Evolutionary conservation across 2,113 vertebrate genomes (phyloP).

Genomic region (Saccopteryx leptura): DNA sequence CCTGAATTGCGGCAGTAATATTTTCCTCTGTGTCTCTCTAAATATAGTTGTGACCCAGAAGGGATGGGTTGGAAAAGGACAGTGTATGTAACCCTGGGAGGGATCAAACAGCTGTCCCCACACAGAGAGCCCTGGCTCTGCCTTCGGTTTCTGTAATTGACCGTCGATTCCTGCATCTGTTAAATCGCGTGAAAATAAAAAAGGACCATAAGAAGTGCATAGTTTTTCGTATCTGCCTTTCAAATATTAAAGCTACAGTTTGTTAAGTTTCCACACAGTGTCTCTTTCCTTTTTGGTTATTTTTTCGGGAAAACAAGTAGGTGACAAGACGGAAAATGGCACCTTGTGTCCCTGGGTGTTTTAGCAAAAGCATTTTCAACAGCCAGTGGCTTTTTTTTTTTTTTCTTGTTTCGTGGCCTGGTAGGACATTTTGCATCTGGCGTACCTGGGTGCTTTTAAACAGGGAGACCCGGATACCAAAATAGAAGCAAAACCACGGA

Average conservation of each 20-base stretch:
- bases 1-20: neutral
- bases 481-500: accelerated
- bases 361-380: neutral
- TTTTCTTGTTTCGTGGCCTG: neutral
- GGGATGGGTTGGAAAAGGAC: neutral
- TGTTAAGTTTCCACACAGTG: accelerated
- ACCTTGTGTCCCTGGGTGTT: neutral
- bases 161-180: neutral
- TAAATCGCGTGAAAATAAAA: conserved; percentile 22
- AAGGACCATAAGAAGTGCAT: neutral
- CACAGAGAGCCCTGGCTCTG: neutral
- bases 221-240: neutral
- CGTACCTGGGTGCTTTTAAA: neutral
- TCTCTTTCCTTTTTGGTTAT: neutral
- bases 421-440: neutral
- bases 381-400: too few relatives aligned
- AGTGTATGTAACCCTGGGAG: neutral
- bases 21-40: conserved; percentile 27
- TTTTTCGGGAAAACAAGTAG: neutral
- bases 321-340: neutral
- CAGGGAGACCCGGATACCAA: neutral
- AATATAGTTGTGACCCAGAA: conserved; percentile 22
- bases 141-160: neutral
- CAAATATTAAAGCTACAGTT: neutral
- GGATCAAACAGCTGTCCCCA: neutral